Conservation (phyloP, 2,797 vertebrate genomes). For the Myioborus melanocephalus region DNA sequence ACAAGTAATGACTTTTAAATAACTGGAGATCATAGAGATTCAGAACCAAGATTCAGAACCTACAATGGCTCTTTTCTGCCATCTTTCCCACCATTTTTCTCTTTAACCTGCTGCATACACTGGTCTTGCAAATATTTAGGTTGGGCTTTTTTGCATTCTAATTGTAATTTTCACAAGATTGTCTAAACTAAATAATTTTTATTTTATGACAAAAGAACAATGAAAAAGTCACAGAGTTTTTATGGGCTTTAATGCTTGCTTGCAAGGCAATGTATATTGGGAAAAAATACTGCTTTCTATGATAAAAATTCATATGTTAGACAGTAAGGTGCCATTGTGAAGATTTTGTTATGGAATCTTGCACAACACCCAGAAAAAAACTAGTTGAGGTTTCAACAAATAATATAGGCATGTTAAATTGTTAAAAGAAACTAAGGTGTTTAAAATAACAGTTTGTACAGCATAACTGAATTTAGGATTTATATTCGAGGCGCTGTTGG, state of each 20-base stretch:
- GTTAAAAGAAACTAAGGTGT: slow-evolving; percentile 60
- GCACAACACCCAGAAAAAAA: slow-evolving; percentile 32
- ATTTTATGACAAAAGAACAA: not conserved
- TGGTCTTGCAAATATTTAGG: not conserved
- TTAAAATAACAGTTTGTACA: slow-evolving; percentile 68
- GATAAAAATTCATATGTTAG: not conserved
- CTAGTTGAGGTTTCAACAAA: slow-evolving; percentile 63
- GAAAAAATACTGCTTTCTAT: not conserved
- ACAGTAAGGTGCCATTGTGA: not conserved
- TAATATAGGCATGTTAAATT: slow-evolving; percentile 51
- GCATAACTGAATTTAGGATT: slow-evolving; percentile 48
- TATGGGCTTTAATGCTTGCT: not conserved
- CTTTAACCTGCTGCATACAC: not conserved
- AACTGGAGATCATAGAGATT: not conserved
- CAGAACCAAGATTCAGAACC: not conserved
- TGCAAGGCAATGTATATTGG: not conserved
- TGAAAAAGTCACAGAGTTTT: not conserved
- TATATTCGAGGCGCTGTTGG: slow-evolving; percentile 43
- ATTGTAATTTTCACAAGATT: not conserved
- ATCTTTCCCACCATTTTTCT: not conserved
- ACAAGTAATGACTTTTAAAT: not conserved
- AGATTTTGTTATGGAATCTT: slow-evolving; percentile 64
- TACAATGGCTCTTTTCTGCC: not conserved
- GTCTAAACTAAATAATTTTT: not conserved
- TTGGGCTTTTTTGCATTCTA: not conserved